phyloP scores from a whole-genome alignment of 2,113 vertebrate genomes.

The Antechinus stuartii region DNA sequence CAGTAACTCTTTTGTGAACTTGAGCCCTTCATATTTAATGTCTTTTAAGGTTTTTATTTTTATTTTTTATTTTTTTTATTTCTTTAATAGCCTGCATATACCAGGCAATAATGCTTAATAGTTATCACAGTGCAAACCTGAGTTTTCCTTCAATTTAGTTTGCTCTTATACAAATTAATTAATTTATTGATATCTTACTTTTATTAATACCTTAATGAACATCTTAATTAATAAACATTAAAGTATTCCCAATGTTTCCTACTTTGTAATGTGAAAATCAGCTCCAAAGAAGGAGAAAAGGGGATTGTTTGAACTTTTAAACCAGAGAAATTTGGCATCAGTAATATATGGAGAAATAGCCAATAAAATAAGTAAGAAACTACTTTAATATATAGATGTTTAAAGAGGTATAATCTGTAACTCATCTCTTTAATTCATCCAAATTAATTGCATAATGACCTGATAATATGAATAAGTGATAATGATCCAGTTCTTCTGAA shows the following conservation, averaged over 20 bases:
- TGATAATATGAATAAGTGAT: background rate
- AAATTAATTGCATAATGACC: background rate
- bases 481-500: background rate
- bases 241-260: background rate
- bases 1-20: background rate
- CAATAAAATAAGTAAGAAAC: background rate
- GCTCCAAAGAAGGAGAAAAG: background rate
- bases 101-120: background rate
- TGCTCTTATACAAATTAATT: background rate
- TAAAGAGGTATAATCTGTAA: background rate
- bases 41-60: background rate
- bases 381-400: background rate
- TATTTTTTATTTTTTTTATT: background rate
- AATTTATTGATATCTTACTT: background rate
- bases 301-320: background rate
- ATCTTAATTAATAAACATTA: no score
- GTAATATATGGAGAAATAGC: background rate
- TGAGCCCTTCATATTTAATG: background rate
- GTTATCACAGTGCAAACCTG: background rate
- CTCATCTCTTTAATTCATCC: background rate
- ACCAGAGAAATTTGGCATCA: constrained; percentile 1
- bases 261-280: background rate
- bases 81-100: background rate
- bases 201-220: background rate
- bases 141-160: background rate